A percentile compares a stretch with the other conserved stretches of the same genome.
These are phyloP conservation scores for Amphipyra tragopoginis DNA, from an alignment of 2,888 invertebrate genomes.

Conservation along the genomic window DNA sequence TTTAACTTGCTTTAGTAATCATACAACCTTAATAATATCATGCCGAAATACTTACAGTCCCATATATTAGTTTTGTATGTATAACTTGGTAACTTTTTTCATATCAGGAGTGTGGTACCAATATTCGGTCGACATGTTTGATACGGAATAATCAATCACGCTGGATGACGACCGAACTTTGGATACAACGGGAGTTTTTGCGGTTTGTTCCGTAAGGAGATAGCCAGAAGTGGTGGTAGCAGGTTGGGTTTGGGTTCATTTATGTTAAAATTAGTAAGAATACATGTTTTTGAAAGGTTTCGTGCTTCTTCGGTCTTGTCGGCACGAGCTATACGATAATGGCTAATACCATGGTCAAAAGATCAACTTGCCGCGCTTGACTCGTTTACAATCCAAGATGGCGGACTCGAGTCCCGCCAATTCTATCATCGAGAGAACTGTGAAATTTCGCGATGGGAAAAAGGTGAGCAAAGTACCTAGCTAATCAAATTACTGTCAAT, in stretches of 20 bases:
- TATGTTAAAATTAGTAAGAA: background rate
- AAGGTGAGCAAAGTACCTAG: slow-evolving; percentile 90
- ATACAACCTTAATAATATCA: background rate
- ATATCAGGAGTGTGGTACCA: slow-evolving; percentile 31
- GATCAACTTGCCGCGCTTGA: too few species aligned
- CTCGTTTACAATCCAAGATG: slow-evolving; percentile 77
- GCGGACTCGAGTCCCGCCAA: slow-evolving; percentile 89
- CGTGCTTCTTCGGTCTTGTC: too few species aligned
- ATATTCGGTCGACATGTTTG: slow-evolving; percentile 26
- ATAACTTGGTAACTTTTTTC: slow-evolving; percentile 46
- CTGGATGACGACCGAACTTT: slow-evolving; percentile 35
- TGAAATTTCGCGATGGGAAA: slow-evolving; percentile 97
- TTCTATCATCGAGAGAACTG: slow-evolving; percentile 96
- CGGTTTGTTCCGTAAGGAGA: slow-evolving; percentile 13
- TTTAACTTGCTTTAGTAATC: background rate
- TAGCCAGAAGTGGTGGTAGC: slow-evolving; percentile 15
- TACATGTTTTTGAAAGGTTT: background rate
- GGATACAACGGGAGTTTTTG: slow-evolving; percentile 21
- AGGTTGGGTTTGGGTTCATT: background rate
- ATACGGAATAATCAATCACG: slow-evolving; percentile 48
- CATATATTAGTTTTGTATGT: slow-evolving; percentile 16
- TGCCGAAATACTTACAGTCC: slow-evolving; percentile 8
- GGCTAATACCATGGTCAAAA: too few species aligned
- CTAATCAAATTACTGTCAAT: slow-evolving; percentile 30
- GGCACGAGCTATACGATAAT: too few species aligned